Evolutionary conservation across 2,797 vertebrate genomes (phyloP), one percentile per base, ranked within the genome.

Genomic region (Epinephelus malabaricus): DNA sequence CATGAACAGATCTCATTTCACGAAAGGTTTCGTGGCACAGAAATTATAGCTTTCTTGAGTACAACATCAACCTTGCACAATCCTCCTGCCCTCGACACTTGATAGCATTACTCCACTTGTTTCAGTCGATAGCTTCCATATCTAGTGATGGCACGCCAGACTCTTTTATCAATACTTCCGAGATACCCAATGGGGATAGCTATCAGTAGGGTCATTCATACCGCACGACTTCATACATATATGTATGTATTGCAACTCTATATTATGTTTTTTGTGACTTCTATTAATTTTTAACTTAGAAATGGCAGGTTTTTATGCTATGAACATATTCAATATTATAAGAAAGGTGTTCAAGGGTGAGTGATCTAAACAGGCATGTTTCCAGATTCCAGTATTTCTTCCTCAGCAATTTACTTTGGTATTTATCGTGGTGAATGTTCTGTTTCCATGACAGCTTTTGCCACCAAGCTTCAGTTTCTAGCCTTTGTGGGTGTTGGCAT

Each of bases 121-220:
- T 71, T 84, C 53, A 79, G 21, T 72, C 49, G 3, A 83, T 69
- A 45, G 9, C 18, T 10, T 67, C 71, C 25, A 53, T 82, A 53
- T 66, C 58, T 73, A 62, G 51, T 23, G 25, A 72, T 5, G 66
- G 54, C 1, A 1, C 65, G 34, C 15, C 64, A 38, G 23, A 64
- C 21, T 54, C 11, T 46, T 60, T 50, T 40, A 61, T 54, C 3
- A 3, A 85, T 80, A 74, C 50, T 43, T 62, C 67, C 4, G 25
- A 54, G 58, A 76, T 34, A 76, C n/a, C 61, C 21, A 46, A 53
- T 5, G 53, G 40, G 38, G 34, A 58, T 45, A 43, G 66, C 21
- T 50, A 38, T 53, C 21, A 53, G 43, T 50, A 9, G 25, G 17
- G 40, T 27, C 25, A 51, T 56, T 40, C 30, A 73, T 23, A 69